Conservation (phyloP, 2,888 invertebrate species). For the Drosophila austrosaltans region DNA sequence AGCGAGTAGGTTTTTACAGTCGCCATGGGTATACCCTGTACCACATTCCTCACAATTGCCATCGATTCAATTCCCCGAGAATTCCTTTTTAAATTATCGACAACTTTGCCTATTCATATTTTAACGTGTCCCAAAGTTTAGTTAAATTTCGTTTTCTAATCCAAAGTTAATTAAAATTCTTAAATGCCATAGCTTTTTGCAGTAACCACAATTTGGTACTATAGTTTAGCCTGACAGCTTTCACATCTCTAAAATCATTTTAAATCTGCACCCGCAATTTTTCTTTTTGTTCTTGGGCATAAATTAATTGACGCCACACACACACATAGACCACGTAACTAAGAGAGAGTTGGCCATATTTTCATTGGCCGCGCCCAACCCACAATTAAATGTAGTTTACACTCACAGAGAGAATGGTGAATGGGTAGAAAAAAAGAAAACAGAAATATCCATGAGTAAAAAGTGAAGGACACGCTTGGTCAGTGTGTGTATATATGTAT, state of each 20-base stretch:
- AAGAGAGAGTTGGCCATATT: constrained; percentile 5
- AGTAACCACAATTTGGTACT: no score
- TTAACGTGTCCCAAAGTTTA: no score
- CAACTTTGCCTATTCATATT: no score
- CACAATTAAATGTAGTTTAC: constrained; percentile 67
- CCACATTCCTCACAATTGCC: no score
- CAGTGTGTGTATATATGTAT: neutral
- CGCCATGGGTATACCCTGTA: no score
- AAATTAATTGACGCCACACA: constrained; percentile 32
- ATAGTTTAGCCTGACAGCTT: no score
- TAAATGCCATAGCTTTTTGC: no score
- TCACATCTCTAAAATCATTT: neutral
- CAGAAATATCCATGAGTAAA: constrained; percentile 36
- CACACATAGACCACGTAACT: neutral
- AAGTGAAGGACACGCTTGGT: constrained; percentile 33
- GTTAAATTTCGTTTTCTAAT: no score
- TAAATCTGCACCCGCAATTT: neutral
- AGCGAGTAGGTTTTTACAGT: no score
- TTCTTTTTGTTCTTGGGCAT: neutral
- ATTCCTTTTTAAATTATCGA: no score
- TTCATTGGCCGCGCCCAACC: constrained; percentile 34
- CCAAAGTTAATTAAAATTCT: no score
- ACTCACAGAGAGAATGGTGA: constrained; percentile 38
- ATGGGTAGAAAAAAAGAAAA: constrained; percentile 42
- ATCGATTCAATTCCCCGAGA: no score